Conservation (phyloP, 2,888 invertebrate species). For the Darwinula stevensoni region DNA sequence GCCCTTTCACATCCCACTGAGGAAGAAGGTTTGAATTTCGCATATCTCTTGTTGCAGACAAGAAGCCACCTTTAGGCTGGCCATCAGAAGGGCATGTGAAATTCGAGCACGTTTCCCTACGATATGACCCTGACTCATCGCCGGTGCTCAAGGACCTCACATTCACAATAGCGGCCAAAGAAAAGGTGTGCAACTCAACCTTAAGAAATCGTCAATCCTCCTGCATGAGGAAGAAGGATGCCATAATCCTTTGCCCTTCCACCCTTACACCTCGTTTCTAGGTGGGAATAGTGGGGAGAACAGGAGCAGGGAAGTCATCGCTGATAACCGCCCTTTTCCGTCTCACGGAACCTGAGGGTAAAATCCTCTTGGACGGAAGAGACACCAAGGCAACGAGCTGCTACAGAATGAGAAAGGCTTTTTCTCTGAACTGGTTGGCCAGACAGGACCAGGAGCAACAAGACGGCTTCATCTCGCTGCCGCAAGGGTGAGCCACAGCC, state of each 20-base stretch:
- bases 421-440: no score
- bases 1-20: neutral
- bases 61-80: slow-evolving; percentile 16
- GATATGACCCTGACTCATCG: slow-evolving; percentile 13
- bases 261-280: no score
- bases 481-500: no score
- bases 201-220: no score
- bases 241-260: no score
- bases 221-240: no score
- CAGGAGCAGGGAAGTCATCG: slow-evolving; percentile 37
- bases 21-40: neutral
- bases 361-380: slow-evolving; percentile 45
- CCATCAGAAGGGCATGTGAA: slow-evolving; percentile 14
- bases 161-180: slow-evolving; percentile 16
- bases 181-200: slow-evolving; percentile 19
- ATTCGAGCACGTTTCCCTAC: slow-evolving; percentile 13
- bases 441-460: no score
- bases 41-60: slow-evolving; percentile 10
- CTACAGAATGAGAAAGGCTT: no score
- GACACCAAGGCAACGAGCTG: slow-evolving; percentile 14
- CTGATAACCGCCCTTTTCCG: slow-evolving; percentile 47
- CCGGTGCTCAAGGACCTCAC: slow-evolving; percentile 18
- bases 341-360: slow-evolving; percentile 43
- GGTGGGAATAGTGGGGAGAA: no score
- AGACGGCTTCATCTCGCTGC: no score